Conservation (phyloP, 2,888 invertebrate genomes). For the Spodoptera picta region DNA sequence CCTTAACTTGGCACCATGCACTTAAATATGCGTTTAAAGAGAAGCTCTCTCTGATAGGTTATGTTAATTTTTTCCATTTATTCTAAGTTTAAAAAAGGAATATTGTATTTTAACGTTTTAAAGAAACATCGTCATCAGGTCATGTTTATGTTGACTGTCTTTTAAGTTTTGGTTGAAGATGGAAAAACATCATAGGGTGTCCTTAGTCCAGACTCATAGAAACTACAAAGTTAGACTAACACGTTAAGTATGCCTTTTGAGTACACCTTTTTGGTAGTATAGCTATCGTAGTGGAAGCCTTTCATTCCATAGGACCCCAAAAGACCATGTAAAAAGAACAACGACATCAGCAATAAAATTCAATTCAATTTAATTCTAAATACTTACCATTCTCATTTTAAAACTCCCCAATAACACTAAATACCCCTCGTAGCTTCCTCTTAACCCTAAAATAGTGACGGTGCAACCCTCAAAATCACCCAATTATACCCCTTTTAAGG, state of each 20-base stretch:
- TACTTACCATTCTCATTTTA: conserved; percentile 22
- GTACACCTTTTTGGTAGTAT: too few relatives aligned
- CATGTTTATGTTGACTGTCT: too few relatives aligned
- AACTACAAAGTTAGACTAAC: too few relatives aligned
- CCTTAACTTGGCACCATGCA: conserved; percentile 65
- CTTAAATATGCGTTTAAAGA: conserved; percentile 68
- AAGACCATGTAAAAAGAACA: too few relatives aligned
- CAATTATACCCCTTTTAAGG: conserved; percentile 84
- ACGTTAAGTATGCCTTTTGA: too few relatives aligned
- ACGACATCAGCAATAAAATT: conserved; percentile 8
- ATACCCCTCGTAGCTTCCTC: conserved; percentile 56
- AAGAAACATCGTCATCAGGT: too few relatives aligned
- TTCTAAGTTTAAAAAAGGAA: conserved; percentile 17
- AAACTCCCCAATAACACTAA: conserved; percentile 11
- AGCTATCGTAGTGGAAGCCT: too few relatives aligned
- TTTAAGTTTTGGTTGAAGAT: too few relatives aligned
- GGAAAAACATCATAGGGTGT: too few relatives aligned
- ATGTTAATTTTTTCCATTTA: conserved; percentile 18
- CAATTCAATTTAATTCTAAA: conserved; percentile 18
- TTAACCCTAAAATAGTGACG: conserved; percentile 77
- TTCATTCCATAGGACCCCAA: too few relatives aligned
- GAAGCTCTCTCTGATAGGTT: conserved; percentile 53
- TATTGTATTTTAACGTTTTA: too few relatives aligned
- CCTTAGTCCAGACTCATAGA: too few relatives aligned
- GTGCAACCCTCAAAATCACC: conserved; percentile 82